Evolutionary conservation across 2,888 invertebrate species (phyloP), one percentile per base, ranked within the genome.

Genomic region (Andrena haemorrhoa): DNA sequence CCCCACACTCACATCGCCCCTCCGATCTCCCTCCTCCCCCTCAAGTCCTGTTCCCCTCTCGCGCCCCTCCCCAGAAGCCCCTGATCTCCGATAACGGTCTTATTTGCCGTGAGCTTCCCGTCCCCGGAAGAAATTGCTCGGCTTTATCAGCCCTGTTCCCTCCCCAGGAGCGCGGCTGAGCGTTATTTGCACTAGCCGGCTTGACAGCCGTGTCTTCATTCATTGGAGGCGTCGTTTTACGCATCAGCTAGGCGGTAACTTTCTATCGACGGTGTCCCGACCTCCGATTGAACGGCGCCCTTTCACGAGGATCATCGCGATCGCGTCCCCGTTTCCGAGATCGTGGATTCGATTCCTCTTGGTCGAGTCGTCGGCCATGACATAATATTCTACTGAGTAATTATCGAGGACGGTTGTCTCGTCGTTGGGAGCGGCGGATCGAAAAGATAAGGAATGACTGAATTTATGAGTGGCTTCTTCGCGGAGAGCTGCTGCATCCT

Each of bases 61-160:
- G 41, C 41, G 41, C 41, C 20, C 0, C 56, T 56, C 12, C 56
- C 23, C 53, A n/a, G 53, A 53, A 23, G 20, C 23, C 23, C 0
- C 16, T 41, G 7, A 23, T 70, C 29, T 10, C 47, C 79, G 70
- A 76, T 79, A 79, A 79, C 70, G 58, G 53, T 66, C 77, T 61
- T 71, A 82, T 79, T 79, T 75, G 70, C 66, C 66, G 29, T 60
- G 65, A 65, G 79, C 60, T 81, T 71, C 65, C 56, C 75, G 74
- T 61, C 23, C 47, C 75, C 26, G 31, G 63, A 79, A 65, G 79
- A 75, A 79, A 82, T 82, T 79, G 79, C 79, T 10, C 35, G 66
- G 61, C 53, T 82, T 82, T 82, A 81, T 81, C 79, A 69, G 33
- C 20, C 33, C 3, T 31, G 51, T 47, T 56, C 70, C 53, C 49